Percentiles rank a stretch among this genome's conserved stretches.
These are phyloP conservation scores for Chrysodeixis includens DNA, from an alignment of 2,888 invertebrate species.

Conservation along the genomic window DNA sequence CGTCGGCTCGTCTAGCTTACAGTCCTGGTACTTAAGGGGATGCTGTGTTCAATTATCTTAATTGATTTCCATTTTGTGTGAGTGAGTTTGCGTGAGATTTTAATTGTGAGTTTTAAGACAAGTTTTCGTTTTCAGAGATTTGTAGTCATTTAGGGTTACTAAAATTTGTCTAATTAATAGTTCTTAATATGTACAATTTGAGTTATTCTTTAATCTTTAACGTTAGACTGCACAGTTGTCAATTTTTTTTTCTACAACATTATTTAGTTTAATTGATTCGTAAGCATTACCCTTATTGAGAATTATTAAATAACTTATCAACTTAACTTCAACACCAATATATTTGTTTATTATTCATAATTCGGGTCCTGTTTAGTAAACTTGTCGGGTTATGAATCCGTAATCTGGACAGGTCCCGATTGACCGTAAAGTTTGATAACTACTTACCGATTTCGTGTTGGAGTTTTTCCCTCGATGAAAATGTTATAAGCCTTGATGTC, in stretches of 20 bases:
- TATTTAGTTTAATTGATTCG: neutral
- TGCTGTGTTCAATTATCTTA: conserved; percentile 17
- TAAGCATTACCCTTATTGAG: neutral
- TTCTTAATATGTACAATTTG: no score
- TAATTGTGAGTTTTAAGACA: no score
- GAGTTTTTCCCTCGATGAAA: conserved; percentile 23
- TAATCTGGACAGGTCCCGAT: conserved; percentile 16
- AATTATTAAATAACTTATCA: neutral
- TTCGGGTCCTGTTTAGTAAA: conserved; percentile 21
- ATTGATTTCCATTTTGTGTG: conserved; percentile 8
- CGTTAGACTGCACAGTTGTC: no score
- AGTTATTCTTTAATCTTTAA: no score
- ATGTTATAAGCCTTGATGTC: conserved; percentile 26
- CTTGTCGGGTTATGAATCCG: conserved; percentile 38
- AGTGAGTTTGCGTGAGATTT: neutral
- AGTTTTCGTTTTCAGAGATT: no score
- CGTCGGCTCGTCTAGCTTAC: conserved; percentile 35
- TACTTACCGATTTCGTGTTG: conserved; percentile 30
- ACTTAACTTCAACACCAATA: neutral
- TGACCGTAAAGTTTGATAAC: conserved; percentile 43
- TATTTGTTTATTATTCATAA: neutral
- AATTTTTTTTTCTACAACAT: no score
- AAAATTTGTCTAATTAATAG: no score
- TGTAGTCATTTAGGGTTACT: no score
- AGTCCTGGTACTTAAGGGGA: conserved; percentile 35